Base-by-base conservation (phyloP, 2,888 invertebrate species). In the Salticus scenicus region DNA sequence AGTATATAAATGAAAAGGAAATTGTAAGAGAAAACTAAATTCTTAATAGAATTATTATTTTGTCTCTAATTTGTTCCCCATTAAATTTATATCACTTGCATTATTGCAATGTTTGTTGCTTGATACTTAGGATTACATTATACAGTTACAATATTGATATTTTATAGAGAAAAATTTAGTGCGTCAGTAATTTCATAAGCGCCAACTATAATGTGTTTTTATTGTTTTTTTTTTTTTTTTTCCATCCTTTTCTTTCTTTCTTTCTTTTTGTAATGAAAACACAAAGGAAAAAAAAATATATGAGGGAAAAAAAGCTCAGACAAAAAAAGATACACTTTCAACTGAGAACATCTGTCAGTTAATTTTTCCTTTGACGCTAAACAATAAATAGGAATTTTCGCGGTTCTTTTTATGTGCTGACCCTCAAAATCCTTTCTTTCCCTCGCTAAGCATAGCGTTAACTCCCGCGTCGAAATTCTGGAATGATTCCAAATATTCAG, bases 301-400 rank as follows among this genome's bases (percentile, higher is more conserved):
- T 7, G 10, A 37, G 37, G 37, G 37, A 37, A 37, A 37, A 37
- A 37, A 37, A 37, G 4, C 10, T 7, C 37, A n/a, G 51, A 30
- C 28, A 66, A 30, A 66, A n/a, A 66, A 30, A 69, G 24, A 57
- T 57, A 57, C 57, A 57, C 57, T 57, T 57, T 57, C 57, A 57
- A 57, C 57, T 57, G 17, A 27, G 30, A 75, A 66, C 72, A 72
- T 66, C 66, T 83, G 66, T 57, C 72, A 47, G 70, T 75, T 83
- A 76, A 83, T 83, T 76, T 72, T 27, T 76, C 66, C 37, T 33
- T 71, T 63, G 51, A 31, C 47, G 70, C 42, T 63, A 83, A 83
- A 83, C 82, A 83, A 83, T 76, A 83, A 83, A 83, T 64, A 47
- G 47, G 42, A 72, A 71, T 64, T 79, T 78, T 72, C 66, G 71